Base-by-base conservation (phyloP, 2,888 invertebrate genomes). In the Pachliopta kotzebuea region DNA sequence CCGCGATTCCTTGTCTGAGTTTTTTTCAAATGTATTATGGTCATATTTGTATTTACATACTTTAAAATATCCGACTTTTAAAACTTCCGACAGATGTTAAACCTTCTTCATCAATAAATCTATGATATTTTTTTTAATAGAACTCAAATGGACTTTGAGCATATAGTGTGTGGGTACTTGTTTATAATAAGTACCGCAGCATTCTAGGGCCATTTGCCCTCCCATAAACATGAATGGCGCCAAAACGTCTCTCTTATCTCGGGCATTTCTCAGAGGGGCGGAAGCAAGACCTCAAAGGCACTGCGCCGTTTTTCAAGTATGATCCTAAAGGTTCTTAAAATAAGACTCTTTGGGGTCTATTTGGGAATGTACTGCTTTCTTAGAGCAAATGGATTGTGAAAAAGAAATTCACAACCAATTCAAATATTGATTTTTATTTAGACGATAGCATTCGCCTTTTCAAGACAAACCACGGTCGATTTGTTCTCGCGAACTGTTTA, bases 241-340 rank as follows among this genome's bases (percentile, higher is more conserved):
- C 88, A 88, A 90, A 91, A 90, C 86, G 89, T 90, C 89, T 90
- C 87, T 90, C 91, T 91, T 91, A 91, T 91, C 91, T 90, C 81
- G 88, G 88, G 85, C 81, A 84, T 88, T 89, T 88, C 88, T 85
- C 82, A 78, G 84, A 86, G 83, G 86, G 86, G 84, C 88, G 90
- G 90, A 90, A 88, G 87, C 84, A 81, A 80, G 80, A 75, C 77
- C 86, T 84, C 80, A 86, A 86, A 87, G 85, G 82, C 86, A 78
- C 76, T 73, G 77, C 75, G 76, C 75, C 83, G 84, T 81, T 85
- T 84, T 79, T 88, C 88, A 86, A 91, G 90, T 88, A 87, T 90
- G 83, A 84, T 76, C 87, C 87, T 89, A 88, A 89, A 87, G 88
- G 87, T 83, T 83, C 88, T 86, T 78, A 81, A 85, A 88, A 90